Base-by-base conservation (phyloP, 2,797 vertebrate genomes). In the Gymnothorax javanicus region DNA sequence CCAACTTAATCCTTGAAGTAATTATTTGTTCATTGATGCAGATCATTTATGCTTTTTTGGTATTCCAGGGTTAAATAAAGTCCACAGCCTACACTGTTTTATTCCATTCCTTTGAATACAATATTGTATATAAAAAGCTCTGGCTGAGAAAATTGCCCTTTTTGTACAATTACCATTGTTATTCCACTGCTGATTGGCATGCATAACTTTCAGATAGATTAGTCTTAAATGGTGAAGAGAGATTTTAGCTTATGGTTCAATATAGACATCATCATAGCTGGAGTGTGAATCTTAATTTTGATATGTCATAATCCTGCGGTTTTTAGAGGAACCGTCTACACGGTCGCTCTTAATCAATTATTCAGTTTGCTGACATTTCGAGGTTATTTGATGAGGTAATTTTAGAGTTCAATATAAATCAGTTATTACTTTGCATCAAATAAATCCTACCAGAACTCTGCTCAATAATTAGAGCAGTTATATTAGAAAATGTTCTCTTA, bases 331-430 rank as follows among this genome's bases (percentile, higher is more conserved):
- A 33, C 60, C 62, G 58, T 59, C 59, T 15, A 83, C n/a, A 27
- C 12, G 17, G 57, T 54, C 58, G 56, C 5, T 33, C 56, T 58
- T 83, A 58, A 43, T 77, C 73, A 23, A 81, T 81, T 56, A 81
- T 54, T 86, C 27, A 50, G 27, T 82, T 69, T 82, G 84, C 83
- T 85, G 52, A 69, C 77, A 87, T 85, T 87, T 85, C 64, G 25
- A 59, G 15, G 50, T 79, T 57, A 84, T 87, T 84, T 79, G 58
- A n/a, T n/a, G 23, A 85, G 62, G 20, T 85, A 87, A 85, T 87
- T 85, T 85, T 81, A 73, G 73, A 79, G 77, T 57, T 77, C 54
- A 87, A 85, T 85, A 71, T 81, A 73, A 87, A 82, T 58, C 81
- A 75, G 25, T 77, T 58, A 85, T 82, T 87, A 71, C 60, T 54